Conservation (phyloP, 2,797 vertebrate species). For the Kryptopterus vitreolus region DNA sequence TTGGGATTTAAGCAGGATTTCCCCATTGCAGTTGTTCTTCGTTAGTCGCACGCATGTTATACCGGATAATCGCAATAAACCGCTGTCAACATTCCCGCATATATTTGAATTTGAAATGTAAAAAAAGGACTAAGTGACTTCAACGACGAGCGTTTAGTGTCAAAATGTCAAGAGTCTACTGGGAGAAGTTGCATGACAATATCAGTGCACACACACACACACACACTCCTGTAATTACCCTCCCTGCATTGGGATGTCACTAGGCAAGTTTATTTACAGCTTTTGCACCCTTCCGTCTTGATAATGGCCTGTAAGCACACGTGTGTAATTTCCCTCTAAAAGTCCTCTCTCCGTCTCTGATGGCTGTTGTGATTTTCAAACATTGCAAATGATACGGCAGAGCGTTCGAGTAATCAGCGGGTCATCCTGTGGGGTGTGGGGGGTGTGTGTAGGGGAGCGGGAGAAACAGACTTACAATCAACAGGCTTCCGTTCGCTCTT, state of each 20-base stretch:
- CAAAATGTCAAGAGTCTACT: background rate
- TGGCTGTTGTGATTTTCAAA: conserved; percentile 47
- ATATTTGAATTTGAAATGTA: background rate
- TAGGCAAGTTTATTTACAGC: conserved; percentile 38
- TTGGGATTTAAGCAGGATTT: background rate
- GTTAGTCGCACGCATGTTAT: background rate
- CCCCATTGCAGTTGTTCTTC: background rate
- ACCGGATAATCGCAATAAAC: background rate
- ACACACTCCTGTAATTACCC: conserved; percentile 10
- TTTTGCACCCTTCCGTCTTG: conserved; percentile 33
- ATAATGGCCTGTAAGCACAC: conserved; percentile 36
- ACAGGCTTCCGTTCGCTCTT: conserved; percentile 27
- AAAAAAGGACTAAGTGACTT: background rate
- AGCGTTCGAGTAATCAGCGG: conserved; percentile 38
- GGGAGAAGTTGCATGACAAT: conserved; percentile 10
- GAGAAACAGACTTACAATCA: conserved; percentile 20
- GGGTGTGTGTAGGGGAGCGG: no score
- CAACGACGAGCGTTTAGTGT: conserved; percentile 7
- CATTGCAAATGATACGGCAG: conserved; percentile 39
- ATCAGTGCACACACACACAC: background rate
- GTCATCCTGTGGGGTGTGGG: no score
- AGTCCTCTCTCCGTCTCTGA: conserved; percentile 39
- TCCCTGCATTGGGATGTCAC: conserved; percentile 24
- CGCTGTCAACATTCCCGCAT: background rate
- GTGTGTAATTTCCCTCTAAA: conserved; percentile 49